Conservation (phyloP, 1,140 invertebrate genomes). For the Bombus haemorrhoidalis region DNA sequence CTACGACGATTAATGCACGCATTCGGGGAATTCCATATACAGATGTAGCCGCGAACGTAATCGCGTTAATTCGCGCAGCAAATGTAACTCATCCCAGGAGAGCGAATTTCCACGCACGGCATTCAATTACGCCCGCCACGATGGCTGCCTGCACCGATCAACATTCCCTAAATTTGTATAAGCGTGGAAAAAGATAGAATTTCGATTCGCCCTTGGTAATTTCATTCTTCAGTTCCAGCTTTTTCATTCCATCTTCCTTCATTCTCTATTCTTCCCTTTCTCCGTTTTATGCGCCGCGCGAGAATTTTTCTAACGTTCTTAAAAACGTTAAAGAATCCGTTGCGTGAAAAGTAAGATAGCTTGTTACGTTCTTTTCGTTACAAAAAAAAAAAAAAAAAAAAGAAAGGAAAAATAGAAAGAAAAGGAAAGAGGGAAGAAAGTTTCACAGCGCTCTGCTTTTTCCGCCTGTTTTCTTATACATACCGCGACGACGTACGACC, state of each 20-base stretch:
- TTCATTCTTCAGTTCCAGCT: not conserved
- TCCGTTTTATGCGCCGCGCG: too few relatives aligned
- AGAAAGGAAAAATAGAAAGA: too few relatives aligned
- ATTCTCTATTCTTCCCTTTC: not conserved
- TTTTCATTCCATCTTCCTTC: not conserved
- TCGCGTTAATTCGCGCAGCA: conserved; percentile 60
- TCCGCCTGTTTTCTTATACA: not conserved
- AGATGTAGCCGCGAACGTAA: conserved; percentile 47
- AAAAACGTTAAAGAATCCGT: not conserved
- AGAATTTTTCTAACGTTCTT: not conserved
- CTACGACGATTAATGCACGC: conserved; percentile 63
- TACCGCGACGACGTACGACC: not conserved
- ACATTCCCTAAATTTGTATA: not conserved
- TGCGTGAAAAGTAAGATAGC: not conserved
- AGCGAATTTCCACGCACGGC: conserved; percentile 32
- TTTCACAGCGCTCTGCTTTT: too few relatives aligned
- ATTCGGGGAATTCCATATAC: conserved; percentile 60
- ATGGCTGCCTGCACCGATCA: not conserved
- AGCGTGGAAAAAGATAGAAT: not conserved
- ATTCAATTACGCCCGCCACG: conserved; percentile 34
- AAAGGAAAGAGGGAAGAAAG: not conserved
- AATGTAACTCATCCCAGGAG: conserved; percentile 54
- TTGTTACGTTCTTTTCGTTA: not conserved
- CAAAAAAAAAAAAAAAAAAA: too few relatives aligned
- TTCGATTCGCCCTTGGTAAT: not conserved